Percentiles rank a stretch among this genome's conserved stretches.
These are phyloP conservation scores for Spondyliosoma cantharus DNA, from an alignment of 2,797 vertebrate species.

Conservation along the genomic window DNA sequence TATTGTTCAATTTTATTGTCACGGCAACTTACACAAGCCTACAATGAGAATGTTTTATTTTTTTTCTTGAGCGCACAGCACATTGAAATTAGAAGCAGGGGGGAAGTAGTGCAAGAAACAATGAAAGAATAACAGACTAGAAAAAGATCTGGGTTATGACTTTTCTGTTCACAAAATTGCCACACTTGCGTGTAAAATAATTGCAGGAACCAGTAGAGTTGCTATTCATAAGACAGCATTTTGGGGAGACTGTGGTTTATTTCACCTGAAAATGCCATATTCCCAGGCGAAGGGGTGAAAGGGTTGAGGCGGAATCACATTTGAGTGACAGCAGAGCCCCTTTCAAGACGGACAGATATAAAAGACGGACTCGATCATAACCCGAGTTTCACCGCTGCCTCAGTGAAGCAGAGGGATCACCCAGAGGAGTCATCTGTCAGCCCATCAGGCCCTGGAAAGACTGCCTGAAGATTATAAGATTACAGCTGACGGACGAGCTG, in stretches of 20 bases:
- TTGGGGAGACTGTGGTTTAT: conserved; percentile 3
- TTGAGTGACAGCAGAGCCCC: conserved; percentile 50
- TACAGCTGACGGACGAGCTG: conserved; percentile 48
- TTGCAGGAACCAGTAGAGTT: background rate
- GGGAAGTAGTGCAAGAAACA: conserved; percentile 27
- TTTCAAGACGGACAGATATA: conserved; percentile 50
- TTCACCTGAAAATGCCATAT: conserved; percentile 28
- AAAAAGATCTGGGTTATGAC: conserved; percentile 32
- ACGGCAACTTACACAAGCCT: conserved; percentile 39
- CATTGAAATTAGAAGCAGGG: conserved; percentile 42
- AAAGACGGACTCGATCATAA: conserved; percentile 49
- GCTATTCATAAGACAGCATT: background rate
- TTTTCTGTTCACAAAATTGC: conserved; percentile 24
- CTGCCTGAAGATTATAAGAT: conserved; percentile 59
- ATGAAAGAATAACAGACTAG: conserved; percentile 36
- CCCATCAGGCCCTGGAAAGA: conserved; percentile 40
- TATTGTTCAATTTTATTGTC: conserved; percentile 67
- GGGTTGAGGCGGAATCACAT: conserved; percentile 40
- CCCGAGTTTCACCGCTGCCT: conserved; percentile 33
- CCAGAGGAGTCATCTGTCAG: conserved; percentile 61
- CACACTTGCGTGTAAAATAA: conserved; percentile 21
- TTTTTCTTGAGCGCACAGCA: conserved; percentile 32
- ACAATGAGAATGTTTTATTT: conserved; percentile 17
- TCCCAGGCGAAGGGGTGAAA: conserved; percentile 23
- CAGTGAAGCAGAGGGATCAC: conserved; percentile 48